Conservation (phyloP, 2,888 invertebrate species). For the Diabrotica balteata region DNA sequence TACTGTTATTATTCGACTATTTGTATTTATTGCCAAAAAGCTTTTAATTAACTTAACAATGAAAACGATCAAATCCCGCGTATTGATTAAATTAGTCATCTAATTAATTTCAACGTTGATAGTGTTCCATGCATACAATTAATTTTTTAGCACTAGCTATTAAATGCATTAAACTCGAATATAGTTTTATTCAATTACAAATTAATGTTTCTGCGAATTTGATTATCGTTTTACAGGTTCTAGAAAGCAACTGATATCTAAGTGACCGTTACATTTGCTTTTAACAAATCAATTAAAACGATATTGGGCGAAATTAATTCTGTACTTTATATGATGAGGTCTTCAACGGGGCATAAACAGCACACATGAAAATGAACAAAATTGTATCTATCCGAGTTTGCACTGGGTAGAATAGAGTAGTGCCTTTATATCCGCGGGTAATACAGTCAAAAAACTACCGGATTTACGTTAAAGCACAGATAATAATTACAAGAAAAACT, state of each 20-base stretch:
- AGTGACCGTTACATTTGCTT: constrained; percentile 1
- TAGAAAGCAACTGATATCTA: not conserved
- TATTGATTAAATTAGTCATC: constrained; percentile 3
- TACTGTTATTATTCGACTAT: not conserved
- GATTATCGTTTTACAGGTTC: not conserved
- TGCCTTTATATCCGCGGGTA: no score
- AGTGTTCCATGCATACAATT: not conserved
- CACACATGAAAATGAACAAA: no score
- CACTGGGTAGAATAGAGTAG: no score
- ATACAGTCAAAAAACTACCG: no score
- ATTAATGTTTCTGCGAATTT: constrained; percentile 4
- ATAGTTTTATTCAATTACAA: constrained; percentile 1
- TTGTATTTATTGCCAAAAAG: not conserved
- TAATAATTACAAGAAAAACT: no score
- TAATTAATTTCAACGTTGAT: constrained; percentile 8
- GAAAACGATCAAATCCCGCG: not conserved
- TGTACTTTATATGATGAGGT: no score
- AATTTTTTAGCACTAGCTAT: constrained; percentile 7
- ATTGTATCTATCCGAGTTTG: no score
- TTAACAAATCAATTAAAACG: not conserved
- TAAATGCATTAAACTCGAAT: constrained; percentile 3
- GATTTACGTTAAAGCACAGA: no score
- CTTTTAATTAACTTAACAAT: constrained; percentile 2
- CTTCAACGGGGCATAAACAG: no score
- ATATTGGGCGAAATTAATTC: not conserved